Evolutionary conservation across 2,113 vertebrate species (phyloP), one percentile per base, ranked within the genome.

Genomic region (Xenus cinereus): DNA sequence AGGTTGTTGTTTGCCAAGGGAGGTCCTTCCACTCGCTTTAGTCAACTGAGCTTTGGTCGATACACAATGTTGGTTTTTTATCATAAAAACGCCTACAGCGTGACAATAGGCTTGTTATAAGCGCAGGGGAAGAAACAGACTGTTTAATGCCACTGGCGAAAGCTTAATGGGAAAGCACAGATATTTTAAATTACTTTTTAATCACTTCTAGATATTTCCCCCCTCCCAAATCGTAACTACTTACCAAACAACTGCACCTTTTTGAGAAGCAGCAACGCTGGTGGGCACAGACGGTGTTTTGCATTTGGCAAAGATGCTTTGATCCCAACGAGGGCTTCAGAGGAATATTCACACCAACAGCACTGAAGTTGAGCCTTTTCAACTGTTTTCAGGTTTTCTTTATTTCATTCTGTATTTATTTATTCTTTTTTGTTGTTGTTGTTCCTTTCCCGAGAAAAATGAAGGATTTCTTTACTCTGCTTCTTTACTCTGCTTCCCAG

Each of bases 151-250:
- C 41, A 74, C 22, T 5, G 50, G 83, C 35, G 63, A 90, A 83
- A 90, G 50, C 67, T 90, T 93, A 73, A 90, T 87, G 51, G 67
- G 57, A 90, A 94, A 94, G 51, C 43, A 86, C 7, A 87, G 84
- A n/a, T 77, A 93, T 78, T 71, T 95, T 45, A 89, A 86, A 95
- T 84, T 90, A 56, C 63, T 95, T 92, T 95, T 92, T 90, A 92
- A 96, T 76, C 89, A 94, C 45, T 83, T 84, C 50, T 67, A 81
- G 68, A 50, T 86, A 77, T 67, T 79, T 45, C 27, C 9, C 20
- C 35, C 32, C 51, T 16, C 46, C 1, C 4, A 82, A 81, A 71
- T 39, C 76, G 23, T 33, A 71, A 39, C 75, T 43, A 74, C 48
- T 71, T 53, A 54, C 17, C 39, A 37, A 96, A 72, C 45, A 96